phyloP scores from a whole-genome alignment of 2,888 invertebrate species.

The Spisula solida region DNA sequence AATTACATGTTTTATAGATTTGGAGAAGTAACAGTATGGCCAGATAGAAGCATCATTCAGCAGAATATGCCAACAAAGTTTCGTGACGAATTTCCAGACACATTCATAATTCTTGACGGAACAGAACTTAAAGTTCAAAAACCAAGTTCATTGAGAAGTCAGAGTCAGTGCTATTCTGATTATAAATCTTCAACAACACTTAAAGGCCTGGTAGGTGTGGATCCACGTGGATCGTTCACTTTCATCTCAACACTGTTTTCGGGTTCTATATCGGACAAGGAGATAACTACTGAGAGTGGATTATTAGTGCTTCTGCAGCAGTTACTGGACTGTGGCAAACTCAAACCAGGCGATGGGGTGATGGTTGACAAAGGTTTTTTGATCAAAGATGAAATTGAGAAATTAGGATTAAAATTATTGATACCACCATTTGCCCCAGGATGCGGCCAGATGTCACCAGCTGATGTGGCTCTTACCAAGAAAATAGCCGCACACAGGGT shows the following conservation, averaged over 20 bases:
- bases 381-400: conserved; percentile 50
- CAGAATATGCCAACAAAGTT: conserved; percentile 60
- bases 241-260: conserved; percentile 53
- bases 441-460: conserved; percentile 44
- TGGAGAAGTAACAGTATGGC: conserved; percentile 63
- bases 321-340: conserved; percentile 31
- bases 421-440: conserved; percentile 54
- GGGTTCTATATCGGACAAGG: conserved; percentile 65
- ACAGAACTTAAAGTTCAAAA: conserved; percentile 64
- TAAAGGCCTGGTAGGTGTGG: conserved; percentile 61
- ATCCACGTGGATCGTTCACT: conserved; percentile 66
- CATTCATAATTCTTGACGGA: conserved; percentile 63
- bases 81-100: conserved; percentile 64
- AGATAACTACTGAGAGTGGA: conserved; percentile 54
- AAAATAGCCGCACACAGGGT: conserved; percentile 55
- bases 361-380: conserved; percentile 63
- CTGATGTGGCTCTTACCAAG: conserved; percentile 46
- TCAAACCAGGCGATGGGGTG: conserved; percentile 49
- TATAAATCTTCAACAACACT: conserved; percentile 70
- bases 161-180: conserved; percentile 70
- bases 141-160: conserved; percentile 52
- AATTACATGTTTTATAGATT: conserved; percentile 64
- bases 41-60: conserved; percentile 51
- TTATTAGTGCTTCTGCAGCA: conserved; percentile 39
- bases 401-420: conserved; percentile 45